A percentile compares a stretch with the other conserved stretches of the same genome.
phyloP scores from a whole-genome alignment of 2,888 invertebrate species.

The Nemotelus pantherinus region DNA sequence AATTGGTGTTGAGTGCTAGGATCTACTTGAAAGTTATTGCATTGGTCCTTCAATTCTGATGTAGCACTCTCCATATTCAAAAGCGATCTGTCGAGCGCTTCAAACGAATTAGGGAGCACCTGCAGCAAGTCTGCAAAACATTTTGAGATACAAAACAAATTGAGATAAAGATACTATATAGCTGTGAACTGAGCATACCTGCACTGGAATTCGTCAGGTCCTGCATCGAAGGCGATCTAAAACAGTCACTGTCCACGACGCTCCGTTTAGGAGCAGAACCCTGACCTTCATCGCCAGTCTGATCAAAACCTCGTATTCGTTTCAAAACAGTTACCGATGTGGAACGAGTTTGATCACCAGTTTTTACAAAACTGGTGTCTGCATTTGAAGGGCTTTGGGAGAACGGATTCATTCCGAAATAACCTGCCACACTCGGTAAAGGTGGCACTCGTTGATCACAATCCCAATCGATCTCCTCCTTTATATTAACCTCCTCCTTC shows the following conservation, averaged over 20 bases:
- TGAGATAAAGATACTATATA: too few relatives aligned
- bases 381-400: constrained; percentile 7
- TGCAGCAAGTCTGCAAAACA: constrained; percentile 58
- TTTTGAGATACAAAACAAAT: neutral
- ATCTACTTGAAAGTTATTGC: constrained; percentile 57
- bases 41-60: constrained; percentile 60
- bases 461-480: constrained; percentile 52
- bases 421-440: constrained; percentile 53
- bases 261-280: constrained; percentile 50
- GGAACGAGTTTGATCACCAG: constrained; percentile 15
- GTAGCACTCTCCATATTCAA: constrained; percentile 60
- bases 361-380: neutral
- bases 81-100: constrained; percentile 59
- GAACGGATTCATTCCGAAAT: constrained; percentile 51
- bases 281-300: constrained; percentile 28
- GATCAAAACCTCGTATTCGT: constrained; percentile 45
- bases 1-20: constrained; percentile 59
- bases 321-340: constrained; percentile 46
- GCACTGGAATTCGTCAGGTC: constrained; percentile 45
- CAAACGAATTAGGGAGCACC: constrained; percentile 59
- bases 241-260: constrained; percentile 41
- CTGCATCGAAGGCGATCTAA: constrained; percentile 41
- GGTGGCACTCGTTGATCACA: constrained; percentile 53
- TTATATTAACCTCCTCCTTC: constrained; percentile 34
- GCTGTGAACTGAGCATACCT: constrained; percentile 33